phyloP scores from a whole-genome alignment of 2,888 invertebrate species.

The Drepana falcataria region DNA sequence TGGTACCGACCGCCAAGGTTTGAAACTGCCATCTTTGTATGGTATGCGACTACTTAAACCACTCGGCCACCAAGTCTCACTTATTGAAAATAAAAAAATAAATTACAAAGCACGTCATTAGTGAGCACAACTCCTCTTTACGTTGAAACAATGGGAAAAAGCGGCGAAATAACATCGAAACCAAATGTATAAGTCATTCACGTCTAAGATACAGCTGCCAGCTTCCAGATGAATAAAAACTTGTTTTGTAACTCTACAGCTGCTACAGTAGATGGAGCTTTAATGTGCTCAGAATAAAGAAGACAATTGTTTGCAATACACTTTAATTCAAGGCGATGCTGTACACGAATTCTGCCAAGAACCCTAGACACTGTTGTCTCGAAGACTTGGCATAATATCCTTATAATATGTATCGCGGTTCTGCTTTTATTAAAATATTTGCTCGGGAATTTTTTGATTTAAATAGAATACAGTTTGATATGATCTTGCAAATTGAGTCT shows the following conservation, averaged over 20 bases:
- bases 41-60: no score
- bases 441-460: no score
- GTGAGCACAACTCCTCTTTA: neutral
- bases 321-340: neutral
- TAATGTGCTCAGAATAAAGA: constrained; percentile 9
- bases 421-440: neutral
- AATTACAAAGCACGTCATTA: neutral
- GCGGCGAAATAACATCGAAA: constrained; percentile 14
- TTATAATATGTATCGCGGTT: neutral
- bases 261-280: constrained; percentile 10
- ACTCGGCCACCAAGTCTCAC: no score
- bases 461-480: no score
- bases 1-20: no score
- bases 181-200: constrained; percentile 28
- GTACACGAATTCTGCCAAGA: constrained; percentile 1
- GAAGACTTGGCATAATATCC: neutral
- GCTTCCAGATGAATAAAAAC: constrained; percentile 17
- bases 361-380: neutral
- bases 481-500: no score
- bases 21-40: no score
- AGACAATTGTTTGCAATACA: neutral
- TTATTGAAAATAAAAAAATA: no score
- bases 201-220: constrained; percentile 25
- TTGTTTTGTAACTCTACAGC: constrained; percentile 4
- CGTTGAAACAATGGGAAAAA: constrained; percentile 8